Evolutionary conservation across 1,140 invertebrate species (phyloP).

Genomic region (Orussus abietinus): DNA sequence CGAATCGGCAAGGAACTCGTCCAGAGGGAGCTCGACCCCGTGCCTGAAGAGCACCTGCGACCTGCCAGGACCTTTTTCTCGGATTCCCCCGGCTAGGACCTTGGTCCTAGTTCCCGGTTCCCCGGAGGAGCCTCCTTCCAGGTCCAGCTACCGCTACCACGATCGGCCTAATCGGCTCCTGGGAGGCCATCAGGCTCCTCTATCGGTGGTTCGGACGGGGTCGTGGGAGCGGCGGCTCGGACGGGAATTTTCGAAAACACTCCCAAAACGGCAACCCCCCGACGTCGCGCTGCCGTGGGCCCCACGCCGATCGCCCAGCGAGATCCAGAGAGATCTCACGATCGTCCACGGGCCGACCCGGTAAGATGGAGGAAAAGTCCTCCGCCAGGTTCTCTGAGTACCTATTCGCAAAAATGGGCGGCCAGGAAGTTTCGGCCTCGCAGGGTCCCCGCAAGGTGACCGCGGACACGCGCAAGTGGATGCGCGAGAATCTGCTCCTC

Average conservation of each 20-base stretch:
- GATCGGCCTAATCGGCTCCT: conserved; percentile 41
- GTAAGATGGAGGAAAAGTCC: conserved; percentile 52
- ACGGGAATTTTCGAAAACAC: conserved; percentile 48
- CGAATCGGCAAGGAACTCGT: too few species aligned
- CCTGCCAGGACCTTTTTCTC: too few species aligned
- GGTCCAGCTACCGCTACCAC: conserved; percentile 40
- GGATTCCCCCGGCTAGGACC: too few species aligned
- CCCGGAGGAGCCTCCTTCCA: too few species aligned
- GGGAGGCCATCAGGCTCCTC: conserved; percentile 40
- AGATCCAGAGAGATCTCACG: conserved; percentile 43
- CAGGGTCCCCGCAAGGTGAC: conserved; percentile 63
- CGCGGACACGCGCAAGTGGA: conserved; percentile 62
- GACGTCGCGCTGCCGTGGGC: conserved; percentile 49
- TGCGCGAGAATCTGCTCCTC: conserved; percentile 72
- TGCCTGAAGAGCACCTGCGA: too few species aligned
- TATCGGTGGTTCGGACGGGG: conserved; percentile 39
- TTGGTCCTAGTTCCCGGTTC: too few species aligned
- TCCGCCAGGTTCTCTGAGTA: conserved; percentile 66
- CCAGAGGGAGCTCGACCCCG: too few species aligned
- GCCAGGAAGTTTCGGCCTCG: conserved; percentile 56
- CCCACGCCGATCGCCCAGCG: conserved; percentile 50
- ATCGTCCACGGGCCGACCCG: conserved; percentile 34
- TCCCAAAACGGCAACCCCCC: conserved; percentile 54
- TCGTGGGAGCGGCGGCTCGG: conserved; percentile 44
- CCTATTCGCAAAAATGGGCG: conserved; percentile 71